Conservation (phyloP, 2,797 vertebrate genomes). For the Malurus splendens region DNA sequence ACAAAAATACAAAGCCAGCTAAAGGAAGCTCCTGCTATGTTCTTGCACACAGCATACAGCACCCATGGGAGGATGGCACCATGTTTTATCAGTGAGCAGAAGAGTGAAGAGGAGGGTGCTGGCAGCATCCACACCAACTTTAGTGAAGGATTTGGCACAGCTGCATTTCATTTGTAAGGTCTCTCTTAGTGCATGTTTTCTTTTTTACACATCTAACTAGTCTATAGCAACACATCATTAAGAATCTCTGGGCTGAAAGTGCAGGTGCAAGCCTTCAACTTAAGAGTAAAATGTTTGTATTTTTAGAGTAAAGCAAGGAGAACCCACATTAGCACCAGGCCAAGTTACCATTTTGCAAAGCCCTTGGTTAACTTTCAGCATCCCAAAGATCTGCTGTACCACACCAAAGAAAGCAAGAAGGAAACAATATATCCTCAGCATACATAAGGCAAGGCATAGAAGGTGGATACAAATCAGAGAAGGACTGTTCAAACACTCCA, state of each 20-base stretch:
- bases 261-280: neutral
- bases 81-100: neutral
- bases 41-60: neutral
- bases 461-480: neutral
- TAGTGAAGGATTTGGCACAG: neutral
- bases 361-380: neutral
- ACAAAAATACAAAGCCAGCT: neutral
- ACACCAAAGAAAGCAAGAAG: neutral
- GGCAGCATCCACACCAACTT: neutral
- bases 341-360: neutral
- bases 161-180: neutral
- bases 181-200: neutral
- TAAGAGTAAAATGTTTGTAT: neutral
- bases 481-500: neutral
- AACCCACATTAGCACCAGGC: neutral
- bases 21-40: neutral
- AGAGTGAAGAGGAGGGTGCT: neutral
- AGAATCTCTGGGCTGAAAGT: neutral
- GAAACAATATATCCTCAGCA: neutral
- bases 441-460: neutral
- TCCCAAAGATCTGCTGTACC: neutral
- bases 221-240: neutral
- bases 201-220: neutral
- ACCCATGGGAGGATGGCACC: neutral
- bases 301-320: neutral